Base-by-base conservation (phyloP, 1,140 invertebrate species). In the Drepana arcuata region DNA sequence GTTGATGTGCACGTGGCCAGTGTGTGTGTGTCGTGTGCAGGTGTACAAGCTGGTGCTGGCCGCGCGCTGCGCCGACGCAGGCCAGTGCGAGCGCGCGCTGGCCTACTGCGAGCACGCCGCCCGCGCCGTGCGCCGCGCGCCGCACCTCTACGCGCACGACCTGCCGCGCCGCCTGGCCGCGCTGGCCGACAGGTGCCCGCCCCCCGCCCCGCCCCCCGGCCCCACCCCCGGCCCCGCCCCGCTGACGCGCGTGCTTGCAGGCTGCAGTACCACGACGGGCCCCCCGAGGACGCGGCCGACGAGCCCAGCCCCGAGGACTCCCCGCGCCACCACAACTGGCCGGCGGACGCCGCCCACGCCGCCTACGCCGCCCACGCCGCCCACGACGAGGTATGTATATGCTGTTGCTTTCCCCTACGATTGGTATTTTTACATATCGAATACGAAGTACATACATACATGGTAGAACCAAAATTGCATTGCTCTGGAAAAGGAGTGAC, bases 61-160 rank as follows among this genome's bases (percentile, higher is more conserved):
- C 7, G 84, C 88, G 11, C 87, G 92, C 40, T 86, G 97, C 47
- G 85, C 90, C 14, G 95, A 97, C 61, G 88, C 87, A 66, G 95
- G 95, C 6, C 85, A 90, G 33, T 77, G 90, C 49, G 88, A 92
- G 68, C 90, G 93, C 77, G 90, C 93, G 16, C 69, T 96, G 41
- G 85, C 91, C 21, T 97, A 97, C 78, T 88, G 91, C 57, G 94
- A 97, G 86, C 88, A 88, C 47, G 89, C 96, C 4, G 87, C 92
- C 3, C 73, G 85, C 6, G 87, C 88, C 27, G 86, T 94, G n/a
- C 68, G 84, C 1, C 83, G 85, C 34, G 82, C 87, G 37, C 88
- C 89, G 0, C 64, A 82, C 14, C 64, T 69, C 43, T 86, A 89
- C 56, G 75, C 89, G 51, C 58, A 10, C 72, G 80, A 14, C 88